Evolutionary conservation across 2,888 invertebrate species (phyloP), one percentile per base, ranked within the genome.

Genomic region (Dioctria linearis): DNA sequence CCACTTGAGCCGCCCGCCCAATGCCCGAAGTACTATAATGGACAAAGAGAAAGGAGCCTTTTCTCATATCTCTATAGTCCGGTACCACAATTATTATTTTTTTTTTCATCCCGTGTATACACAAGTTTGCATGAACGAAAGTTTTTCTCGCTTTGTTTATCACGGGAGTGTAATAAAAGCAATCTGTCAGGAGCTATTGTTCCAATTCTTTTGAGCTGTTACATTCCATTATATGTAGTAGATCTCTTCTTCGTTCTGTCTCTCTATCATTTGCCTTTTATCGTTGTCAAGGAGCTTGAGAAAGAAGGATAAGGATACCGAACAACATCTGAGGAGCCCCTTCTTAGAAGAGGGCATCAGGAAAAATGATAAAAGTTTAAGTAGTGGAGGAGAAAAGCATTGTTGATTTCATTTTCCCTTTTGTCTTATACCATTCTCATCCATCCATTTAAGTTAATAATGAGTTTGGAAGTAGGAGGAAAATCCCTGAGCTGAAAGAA

Each of bases 131-230:
- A 75, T 59, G 75, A 43, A 75, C 4, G 42, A 25, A 25, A 25
- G 13, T n/a, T 51, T 13, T 39, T 51, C 61, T 59, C 59, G 59
- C 75, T 59, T 75, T 75, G 75, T 75, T 75, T 75, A 75, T 75
- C 75, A 61, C 57, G 40, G 75, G 61, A 11, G 43, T 75, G 61
- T 59, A 75, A 75, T 75, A 75, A 75, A 75, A 75, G 75, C 75
- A 75, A 75, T 75, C 75, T 59, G 75, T 75, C 75, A 75, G 75
- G 43, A 61, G 75, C 75, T 57, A 75, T 75, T 75, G 75, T 75
- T 75, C 75, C 75, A 75, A 75, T 75, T 75, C 46, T 75, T 75
- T 75, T 75, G 57, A 75, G 61, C 25, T 49, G 69, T 59, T 75
- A 42, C 46, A 8, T 51, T 42, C 61, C 57, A 59, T n/a, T 75